Evolutionary conservation across 2,113 vertebrate species (phyloP).

Genomic region (Atractosteus spatula): DNA sequence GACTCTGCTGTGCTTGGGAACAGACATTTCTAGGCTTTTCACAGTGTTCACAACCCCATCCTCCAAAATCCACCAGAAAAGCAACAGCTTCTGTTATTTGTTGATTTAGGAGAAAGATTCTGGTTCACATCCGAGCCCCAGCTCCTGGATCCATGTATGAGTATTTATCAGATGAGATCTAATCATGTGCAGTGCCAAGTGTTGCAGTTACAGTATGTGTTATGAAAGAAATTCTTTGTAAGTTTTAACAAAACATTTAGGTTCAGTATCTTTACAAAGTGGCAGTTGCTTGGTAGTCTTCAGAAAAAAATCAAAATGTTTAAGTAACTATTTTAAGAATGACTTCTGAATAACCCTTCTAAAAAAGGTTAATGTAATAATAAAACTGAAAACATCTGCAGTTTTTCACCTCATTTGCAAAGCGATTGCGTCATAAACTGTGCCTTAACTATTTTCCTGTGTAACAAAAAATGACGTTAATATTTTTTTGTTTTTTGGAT

Average conservation of each 20-base stretch:
- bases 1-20: not conserved
- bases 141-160: not conserved
- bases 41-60: not conserved
- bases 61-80: not conserved
- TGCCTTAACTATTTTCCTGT: not conserved
- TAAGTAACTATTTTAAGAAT: conserved; percentile 39
- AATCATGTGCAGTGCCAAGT: not conserved
- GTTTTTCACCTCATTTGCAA: conserved; percentile 36
- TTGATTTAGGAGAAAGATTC: no score
- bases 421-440: conserved; percentile 35
- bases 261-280: conserved; percentile 39
- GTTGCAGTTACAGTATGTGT: conserved; percentile 29
- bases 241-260: conserved; percentile 39
- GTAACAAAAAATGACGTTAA: not conserved
- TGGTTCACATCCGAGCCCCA: conserved; percentile 14
- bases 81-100: no score
- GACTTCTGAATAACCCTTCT: conserved; percentile 52
- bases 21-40: not conserved
- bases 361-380: conserved; percentile 50
- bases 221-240: conserved; percentile 35
- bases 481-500: no score
- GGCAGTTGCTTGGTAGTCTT: conserved; percentile 27
- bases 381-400: conserved; percentile 33
- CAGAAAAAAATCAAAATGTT: conserved; percentile 41
- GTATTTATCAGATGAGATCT: not conserved